Evolutionary conservation across 1,140 invertebrate genomes (phyloP).

Genomic region (Rhyacophila brunnea): DNA sequence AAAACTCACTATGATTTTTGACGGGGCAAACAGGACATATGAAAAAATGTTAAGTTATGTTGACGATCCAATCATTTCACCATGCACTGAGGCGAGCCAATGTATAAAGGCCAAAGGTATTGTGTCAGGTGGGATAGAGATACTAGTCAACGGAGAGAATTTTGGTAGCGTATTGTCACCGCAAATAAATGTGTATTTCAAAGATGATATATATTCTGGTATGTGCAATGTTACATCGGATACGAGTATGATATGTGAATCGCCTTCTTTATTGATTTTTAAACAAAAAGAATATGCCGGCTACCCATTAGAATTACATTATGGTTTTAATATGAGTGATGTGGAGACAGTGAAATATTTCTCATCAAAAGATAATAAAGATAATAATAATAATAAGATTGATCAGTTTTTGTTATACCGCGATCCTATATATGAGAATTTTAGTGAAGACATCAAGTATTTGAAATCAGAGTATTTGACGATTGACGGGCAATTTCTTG

Average conservation of each 20-base stretch:
- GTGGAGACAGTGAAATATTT: slow-evolving; percentile 84
- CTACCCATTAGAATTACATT: slow-evolving; percentile 75
- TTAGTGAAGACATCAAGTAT: slow-evolving; percentile 90
- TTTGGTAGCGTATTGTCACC: slow-evolving; percentile 86
- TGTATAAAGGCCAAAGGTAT: slow-evolving; percentile 82
- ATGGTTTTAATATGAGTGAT: slow-evolving; percentile 95
- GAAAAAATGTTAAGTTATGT: slow-evolving; percentile 69
- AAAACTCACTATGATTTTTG: slow-evolving; percentile 82
- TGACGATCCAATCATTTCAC: too few species aligned
- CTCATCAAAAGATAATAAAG: too few species aligned
- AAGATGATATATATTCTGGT: slow-evolving; percentile 76
- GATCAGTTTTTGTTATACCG: slow-evolving; percentile 84
- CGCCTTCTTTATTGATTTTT: slow-evolving; percentile 75
- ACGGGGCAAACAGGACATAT: slow-evolving; percentile 76
- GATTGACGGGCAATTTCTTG: slow-evolving; percentile 91
- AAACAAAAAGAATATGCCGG: slow-evolving; percentile 69
- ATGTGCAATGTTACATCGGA: slow-evolving; percentile 75
- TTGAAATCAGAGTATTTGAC: slow-evolving; percentile 96
- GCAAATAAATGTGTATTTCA: slow-evolving; percentile 87
- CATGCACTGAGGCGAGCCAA: slow-evolving; percentile 65
- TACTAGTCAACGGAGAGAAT: slow-evolving; percentile 85
- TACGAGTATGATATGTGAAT: slow-evolving; percentile 82
- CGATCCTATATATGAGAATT: slow-evolving; percentile 85
- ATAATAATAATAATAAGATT: too few species aligned
- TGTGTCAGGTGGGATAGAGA: slow-evolving; percentile 87